phyloP scores from a whole-genome alignment of 2,113 vertebrate species.

The Balaenoptera acutorostrata region DNA sequence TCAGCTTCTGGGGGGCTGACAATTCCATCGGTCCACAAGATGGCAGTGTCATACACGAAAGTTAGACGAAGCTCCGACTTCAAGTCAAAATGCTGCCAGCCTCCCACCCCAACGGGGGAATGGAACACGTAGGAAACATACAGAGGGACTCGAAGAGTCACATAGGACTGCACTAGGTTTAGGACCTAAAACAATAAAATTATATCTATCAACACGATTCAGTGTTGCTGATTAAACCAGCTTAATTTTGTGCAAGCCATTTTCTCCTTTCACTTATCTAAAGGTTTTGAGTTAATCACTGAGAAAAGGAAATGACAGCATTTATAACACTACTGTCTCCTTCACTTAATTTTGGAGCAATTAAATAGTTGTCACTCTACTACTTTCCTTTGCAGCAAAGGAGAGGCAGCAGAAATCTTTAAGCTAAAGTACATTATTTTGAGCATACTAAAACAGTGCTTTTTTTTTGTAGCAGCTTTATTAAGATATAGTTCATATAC shows the following conservation, averaged over 20 bases:
- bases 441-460: neutral
- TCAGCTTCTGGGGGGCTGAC: constrained; percentile 93
- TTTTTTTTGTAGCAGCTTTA: neutral
- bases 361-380: neutral
- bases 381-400: neutral
- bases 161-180: constrained; percentile 95
- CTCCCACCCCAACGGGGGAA: constrained; percentile 88
- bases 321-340: neutral
- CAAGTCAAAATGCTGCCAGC: constrained; percentile 97
- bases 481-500: neutral
- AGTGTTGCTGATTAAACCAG: neutral
- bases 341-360: neutral
- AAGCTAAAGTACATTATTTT: neutral
- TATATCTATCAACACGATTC: neutral
- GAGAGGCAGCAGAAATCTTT: neutral
- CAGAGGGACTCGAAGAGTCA: constrained; percentile 93
- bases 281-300: neutral
- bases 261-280: neutral
- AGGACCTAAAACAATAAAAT: constrained; percentile 83
- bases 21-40: constrained; percentile 94
- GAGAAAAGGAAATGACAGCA: neutral
- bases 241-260: neutral
- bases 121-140: constrained; percentile 95
- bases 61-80: constrained; percentile 94
- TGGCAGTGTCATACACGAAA: constrained; percentile 97